Percentiles rank a stretch among this genome's conserved stretches.
Conservation (phyloP, 2,797 vertebrate genomes). For the Enteromius unitaeniatus region DNA sequence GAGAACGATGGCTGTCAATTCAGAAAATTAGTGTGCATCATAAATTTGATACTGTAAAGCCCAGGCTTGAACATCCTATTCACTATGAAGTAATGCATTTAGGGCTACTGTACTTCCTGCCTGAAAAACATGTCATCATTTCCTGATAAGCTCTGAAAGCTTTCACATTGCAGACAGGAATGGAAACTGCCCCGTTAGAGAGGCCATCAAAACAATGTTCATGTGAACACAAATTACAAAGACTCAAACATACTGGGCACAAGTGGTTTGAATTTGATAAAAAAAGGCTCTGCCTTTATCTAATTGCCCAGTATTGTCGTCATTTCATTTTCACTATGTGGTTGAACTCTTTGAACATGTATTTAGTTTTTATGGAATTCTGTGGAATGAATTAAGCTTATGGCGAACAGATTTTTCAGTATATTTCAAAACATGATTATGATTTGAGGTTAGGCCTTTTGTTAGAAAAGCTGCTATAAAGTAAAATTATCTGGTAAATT, state of each 20-base stretch:
- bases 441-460: conserved; percentile 38
- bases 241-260: conserved; percentile 14
- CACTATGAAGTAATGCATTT: conserved; percentile 57
- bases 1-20: not conserved
- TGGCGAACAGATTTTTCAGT: conserved; percentile 33
- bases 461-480: conserved; percentile 12
- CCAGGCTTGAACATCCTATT: conserved; percentile 43
- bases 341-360: conserved; percentile 54
- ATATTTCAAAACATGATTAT: conserved; percentile 29
- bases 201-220: conserved; percentile 27
- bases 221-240: conserved; percentile 37
- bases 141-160: conserved; percentile 47
- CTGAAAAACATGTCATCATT: conserved; percentile 54
- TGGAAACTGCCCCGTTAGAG: not conserved
- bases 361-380: conserved; percentile 37
- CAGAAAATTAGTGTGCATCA: not conserved
- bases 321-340: conserved; percentile 50
- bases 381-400: conserved; percentile 54
- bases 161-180: conserved; percentile 4
- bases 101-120: conserved; percentile 60
- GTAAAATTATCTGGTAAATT: conserved; percentile 24
- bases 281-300: conserved; percentile 34
- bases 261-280: conserved; percentile 47
- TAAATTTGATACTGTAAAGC: conserved; percentile 1
- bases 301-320: conserved; percentile 47